phyloP scores from a whole-genome alignment of 2,797 vertebrate genomes.

The Lerista edwardsae region DNA sequence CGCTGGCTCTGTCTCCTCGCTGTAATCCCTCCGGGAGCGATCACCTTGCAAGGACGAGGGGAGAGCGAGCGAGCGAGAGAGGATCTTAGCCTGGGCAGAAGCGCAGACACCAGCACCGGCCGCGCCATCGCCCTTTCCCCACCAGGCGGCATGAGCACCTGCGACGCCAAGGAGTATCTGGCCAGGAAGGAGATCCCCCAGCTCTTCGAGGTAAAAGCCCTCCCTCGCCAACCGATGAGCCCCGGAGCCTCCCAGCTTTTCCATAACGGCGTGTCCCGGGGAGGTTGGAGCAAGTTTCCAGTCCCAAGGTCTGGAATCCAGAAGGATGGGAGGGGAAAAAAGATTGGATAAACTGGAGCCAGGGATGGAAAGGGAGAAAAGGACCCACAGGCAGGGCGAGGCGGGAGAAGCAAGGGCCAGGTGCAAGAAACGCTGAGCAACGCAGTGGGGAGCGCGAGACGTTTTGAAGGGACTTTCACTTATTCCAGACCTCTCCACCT shows the following conservation, averaged over 20 bases:
- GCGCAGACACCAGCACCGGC: not conserved
- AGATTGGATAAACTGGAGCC: not conserved
- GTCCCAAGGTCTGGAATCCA: not conserved
- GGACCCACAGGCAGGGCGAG: not conserved
- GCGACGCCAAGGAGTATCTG: slow-evolving; percentile 95
- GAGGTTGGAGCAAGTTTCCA: not conserved
- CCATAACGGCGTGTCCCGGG: not conserved
- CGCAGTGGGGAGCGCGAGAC: fast-evolving
- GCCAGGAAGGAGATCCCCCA: slow-evolving; percentile 93
- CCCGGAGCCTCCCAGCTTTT: not conserved
- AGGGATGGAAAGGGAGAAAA: not conserved
- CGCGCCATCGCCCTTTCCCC: slow-evolving; percentile 27
- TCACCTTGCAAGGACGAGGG: not conserved
- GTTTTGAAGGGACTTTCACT: not conserved
- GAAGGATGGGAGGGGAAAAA: not conserved
- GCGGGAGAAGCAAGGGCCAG: too few relatives aligned
- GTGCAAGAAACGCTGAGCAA: not conserved
- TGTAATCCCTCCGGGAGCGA: not conserved
- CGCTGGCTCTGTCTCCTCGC: slow-evolving; percentile 18
- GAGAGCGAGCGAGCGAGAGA: not conserved
- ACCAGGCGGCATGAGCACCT: slow-evolving; percentile 86
- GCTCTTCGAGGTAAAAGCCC: slow-evolving; percentile 91
- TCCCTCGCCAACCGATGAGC: not conserved
- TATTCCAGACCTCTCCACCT: not conserved
- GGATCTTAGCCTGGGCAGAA: not conserved